Evolutionary conservation across 2,797 vertebrate genomes (phyloP), one percentile per base, ranked within the genome.

Genomic region (Emys orbicularis): DNA sequence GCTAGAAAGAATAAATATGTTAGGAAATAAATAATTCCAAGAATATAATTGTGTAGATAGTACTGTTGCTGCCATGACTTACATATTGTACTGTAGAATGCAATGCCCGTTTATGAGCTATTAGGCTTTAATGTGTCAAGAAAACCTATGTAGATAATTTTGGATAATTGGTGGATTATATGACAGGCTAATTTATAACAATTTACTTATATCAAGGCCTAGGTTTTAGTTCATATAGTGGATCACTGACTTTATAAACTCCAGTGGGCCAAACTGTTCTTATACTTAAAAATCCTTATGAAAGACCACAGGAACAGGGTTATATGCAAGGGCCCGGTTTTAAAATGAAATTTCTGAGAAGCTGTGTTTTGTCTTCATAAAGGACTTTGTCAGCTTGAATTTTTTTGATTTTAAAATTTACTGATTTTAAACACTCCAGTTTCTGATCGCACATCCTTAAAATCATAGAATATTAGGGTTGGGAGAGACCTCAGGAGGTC

Each of bases 291-390:
- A 86, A 81, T 79, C 53, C 29, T 72, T 57, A 81, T 12, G 5
- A 79, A 94, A 68, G 81, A 90, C 61, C 87, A 49, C 37, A 86
- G 85, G 76, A 88, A 86, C 83, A 87, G 54, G 61, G 68, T 82
- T 53, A 2, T 37, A 88, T 41, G 19, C 1, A 4, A 0, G 0
- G 44, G 25, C 49, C 88, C 88, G 8, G 87, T 23, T 80, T 41
- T 79, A 84, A 90, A 85, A 50, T 90, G 2, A 85, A 94, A 90
- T 72, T 81, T 93, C 6, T 6, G 68, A n/a, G 65, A 54, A 74
- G 21, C 2, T 57, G 31, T 50, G 1, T 81, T 92, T 21, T 90
- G 29, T 0, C 13, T 93, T 94, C 89, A 12, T 52, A 93, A 93
- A 93, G 81, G 2, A 61, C n/a, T 34, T 2, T 12, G 34, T 34